Evolutionary conservation across 2,113 vertebrate species (phyloP).

Genomic region (Anguilla japonica): DNA sequence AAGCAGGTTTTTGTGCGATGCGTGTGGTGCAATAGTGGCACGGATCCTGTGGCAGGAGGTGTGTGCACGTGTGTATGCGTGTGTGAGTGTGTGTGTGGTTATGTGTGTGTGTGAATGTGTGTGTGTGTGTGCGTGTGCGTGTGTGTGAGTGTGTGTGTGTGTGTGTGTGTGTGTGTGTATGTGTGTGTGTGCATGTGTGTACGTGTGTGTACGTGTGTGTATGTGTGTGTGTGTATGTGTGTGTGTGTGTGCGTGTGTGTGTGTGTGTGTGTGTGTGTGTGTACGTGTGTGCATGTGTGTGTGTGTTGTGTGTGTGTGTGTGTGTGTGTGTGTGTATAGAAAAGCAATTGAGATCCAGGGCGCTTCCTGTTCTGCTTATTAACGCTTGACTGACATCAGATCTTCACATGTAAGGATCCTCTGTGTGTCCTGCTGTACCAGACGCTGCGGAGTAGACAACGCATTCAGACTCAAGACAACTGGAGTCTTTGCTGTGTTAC

Average conservation of each 20-base stretch:
- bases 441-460: not conserved
- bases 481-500: not conserved
- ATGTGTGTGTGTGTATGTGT: not conserved
- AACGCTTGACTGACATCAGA: not conserved
- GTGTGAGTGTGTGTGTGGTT: conserved; percentile 23
- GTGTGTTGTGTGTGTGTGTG: not conserved
- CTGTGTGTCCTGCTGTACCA: not conserved
- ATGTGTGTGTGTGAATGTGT: conserved; percentile 22
- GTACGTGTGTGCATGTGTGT: conserved; percentile 4
- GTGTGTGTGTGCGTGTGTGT: not conserved
- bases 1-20: conserved; percentile 51
- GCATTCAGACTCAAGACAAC: not conserved
- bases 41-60: conserved; percentile 18
- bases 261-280: conserved; percentile 4
- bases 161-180: not conserved
- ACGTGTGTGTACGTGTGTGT: not conserved
- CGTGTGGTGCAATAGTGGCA: conserved; percentile 42
- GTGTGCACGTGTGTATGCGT: conserved; percentile 14
- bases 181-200: not conserved
- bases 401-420: not conserved
- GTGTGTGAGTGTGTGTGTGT: not conserved
- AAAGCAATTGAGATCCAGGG: not conserved
- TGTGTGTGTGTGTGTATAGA: not conserved
- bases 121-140: not conserved
- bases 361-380: not conserved